These are phyloP conservation scores for Clarias magur DNA, from an alignment of 2,113 vertebrate species.

Conservation along the genomic window DNA sequence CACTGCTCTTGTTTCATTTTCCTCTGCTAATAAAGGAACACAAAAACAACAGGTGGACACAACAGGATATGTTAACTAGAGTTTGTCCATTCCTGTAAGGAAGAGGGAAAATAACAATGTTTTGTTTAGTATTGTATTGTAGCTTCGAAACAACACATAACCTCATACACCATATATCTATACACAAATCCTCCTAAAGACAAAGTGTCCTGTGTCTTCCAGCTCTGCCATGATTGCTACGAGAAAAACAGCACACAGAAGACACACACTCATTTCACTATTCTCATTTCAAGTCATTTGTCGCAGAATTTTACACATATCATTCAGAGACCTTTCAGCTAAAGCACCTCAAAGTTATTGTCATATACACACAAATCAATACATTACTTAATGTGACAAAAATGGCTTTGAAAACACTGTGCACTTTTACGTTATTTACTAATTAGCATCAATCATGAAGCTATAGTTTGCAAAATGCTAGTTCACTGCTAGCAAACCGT, in stretches of 20 bases:
- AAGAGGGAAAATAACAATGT: not conserved
- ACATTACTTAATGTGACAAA: not conserved
- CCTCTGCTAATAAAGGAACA: constrained; percentile 18
- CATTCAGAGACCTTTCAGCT: not conserved
- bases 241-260: constrained; percentile 64
- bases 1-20: constrained; percentile 3
- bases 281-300: not conserved
- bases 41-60: constrained; percentile 32
- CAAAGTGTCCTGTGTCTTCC: constrained; percentile 68
- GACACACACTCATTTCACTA: constrained; percentile 37
- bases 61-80: constrained; percentile 44
- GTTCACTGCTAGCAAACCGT: not conserved
- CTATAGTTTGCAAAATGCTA: not conserved
- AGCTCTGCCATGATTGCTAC: constrained; percentile 49
- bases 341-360: not conserved
- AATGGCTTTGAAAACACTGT: not conserved
- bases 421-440: not conserved
- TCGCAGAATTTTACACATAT: no score
- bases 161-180: constrained; percentile 61
- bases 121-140: constrained; percentile 37
- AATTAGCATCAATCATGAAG: not conserved
- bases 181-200: constrained; percentile 59
- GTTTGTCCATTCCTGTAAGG: constrained; percentile 31
- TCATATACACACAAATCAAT: not conserved
- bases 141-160: constrained; percentile 64